Percentiles rank a stretch among this genome's conserved stretches.
These are phyloP conservation scores for Psococerastis gibbosa DNA, from an alignment of 2,888 invertebrate genomes.

Conservation along the genomic window DNA sequence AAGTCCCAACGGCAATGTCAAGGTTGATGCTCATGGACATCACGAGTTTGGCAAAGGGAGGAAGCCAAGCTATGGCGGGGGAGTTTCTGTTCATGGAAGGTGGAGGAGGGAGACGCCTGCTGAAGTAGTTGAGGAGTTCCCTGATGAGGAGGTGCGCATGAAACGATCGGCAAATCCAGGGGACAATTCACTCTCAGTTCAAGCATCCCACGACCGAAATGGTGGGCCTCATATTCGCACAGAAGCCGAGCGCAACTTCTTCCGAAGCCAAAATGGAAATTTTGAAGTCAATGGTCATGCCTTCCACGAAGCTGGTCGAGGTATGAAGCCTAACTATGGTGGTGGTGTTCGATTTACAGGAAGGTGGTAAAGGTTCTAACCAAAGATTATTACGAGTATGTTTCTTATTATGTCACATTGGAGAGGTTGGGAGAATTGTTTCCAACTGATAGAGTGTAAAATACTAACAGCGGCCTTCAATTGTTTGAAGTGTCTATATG, in stretches of 20 bases:
- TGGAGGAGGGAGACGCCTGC: not conserved
- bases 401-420: too few species aligned
- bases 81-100: too few species aligned
- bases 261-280: not conserved
- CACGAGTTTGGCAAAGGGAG: not conserved
- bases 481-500: too few species aligned
- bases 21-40: not conserved
- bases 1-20: not conserved
- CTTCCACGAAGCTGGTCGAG: not conserved
- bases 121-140: not conserved
- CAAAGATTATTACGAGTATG: too few species aligned
- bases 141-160: not conserved
- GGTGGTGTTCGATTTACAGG: too few species aligned
- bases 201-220: not conserved
- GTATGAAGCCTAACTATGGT: not conserved
- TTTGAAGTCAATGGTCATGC: not conserved
- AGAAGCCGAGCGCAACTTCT: not conserved
- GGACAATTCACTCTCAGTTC: not conserved
- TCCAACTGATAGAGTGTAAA: too few species aligned
- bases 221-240: slow-evolving; percentile 2
- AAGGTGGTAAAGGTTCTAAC: too few species aligned
- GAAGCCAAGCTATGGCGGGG: not conserved
- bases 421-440: too few species aligned
- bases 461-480: too few species aligned
- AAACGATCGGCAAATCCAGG: not conserved